These are phyloP conservation scores for Falco concolor DNA, from an alignment of 2,797 vertebrate species.

Conservation along the genomic window DNA sequence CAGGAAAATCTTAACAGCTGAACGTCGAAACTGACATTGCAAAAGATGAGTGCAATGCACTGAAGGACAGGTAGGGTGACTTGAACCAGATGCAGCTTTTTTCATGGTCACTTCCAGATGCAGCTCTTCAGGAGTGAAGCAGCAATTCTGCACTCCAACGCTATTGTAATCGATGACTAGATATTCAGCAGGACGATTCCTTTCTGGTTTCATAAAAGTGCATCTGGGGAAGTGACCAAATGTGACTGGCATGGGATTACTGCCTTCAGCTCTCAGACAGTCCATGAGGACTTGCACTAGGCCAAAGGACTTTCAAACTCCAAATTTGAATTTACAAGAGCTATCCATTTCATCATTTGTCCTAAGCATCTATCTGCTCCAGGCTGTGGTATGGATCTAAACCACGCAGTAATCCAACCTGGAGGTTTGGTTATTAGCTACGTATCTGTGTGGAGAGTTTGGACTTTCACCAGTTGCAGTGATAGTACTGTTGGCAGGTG, in stretches of 20 bases:
- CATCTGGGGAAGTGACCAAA: not conserved
- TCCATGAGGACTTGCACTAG: not conserved
- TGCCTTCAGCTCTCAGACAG: not conserved
- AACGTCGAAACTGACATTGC: not conserved
- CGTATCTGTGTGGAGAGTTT: not conserved
- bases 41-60: not conserved
- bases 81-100: not conserved
- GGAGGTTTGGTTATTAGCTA: not conserved
- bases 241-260: fast-evolving
- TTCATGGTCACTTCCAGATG: not conserved
- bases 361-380: not conserved
- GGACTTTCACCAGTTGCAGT: not conserved
- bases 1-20: not conserved
- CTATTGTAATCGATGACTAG: not conserved
- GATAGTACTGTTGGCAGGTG: not conserved
- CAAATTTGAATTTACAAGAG: not conserved
- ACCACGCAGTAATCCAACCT: not conserved
- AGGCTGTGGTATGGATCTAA: not conserved
- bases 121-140: not conserved
- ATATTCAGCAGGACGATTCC: not conserved
- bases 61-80: not conserved
- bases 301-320: not conserved
- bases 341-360: not conserved
- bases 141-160: not conserved
- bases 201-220: not conserved